Evolutionary conservation across 2,797 vertebrate species (phyloP).

Genomic region (Neopelma chrysocephalum): DNA sequence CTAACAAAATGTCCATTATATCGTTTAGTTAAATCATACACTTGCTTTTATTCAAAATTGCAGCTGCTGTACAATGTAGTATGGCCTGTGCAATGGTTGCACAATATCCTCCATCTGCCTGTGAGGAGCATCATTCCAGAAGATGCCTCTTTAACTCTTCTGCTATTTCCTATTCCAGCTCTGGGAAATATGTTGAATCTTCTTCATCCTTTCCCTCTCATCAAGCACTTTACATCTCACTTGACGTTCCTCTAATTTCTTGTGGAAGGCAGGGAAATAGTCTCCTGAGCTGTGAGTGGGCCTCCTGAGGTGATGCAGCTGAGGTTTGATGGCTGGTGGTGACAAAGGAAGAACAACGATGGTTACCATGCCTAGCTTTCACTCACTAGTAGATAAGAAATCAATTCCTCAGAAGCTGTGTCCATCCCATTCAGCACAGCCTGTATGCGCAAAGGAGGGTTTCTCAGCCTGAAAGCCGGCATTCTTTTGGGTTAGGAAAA

Average conservation of each 20-base stretch:
- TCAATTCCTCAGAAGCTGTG: not conserved
- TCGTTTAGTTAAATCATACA: not conserved
- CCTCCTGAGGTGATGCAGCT: constrained; percentile 78
- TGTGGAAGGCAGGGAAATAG: constrained; percentile 68
- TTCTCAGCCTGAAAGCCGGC: not conserved
- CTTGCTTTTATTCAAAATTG: not conserved
- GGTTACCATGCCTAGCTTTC: not conserved
- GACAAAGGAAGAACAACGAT: constrained; percentile 20
- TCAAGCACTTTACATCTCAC: constrained; percentile 78
- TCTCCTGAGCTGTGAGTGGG: constrained; percentile 80
- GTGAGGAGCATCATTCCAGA: not conserved
- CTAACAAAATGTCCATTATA: not conserved
- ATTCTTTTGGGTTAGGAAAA: not conserved
- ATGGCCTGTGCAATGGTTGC: not conserved
- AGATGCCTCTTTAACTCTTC: not conserved
- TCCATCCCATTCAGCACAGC: not conserved
- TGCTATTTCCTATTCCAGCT: constrained; percentile 80
- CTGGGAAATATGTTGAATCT: constrained; percentile 87
- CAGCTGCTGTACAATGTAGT: not conserved
- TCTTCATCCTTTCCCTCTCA: constrained; percentile 85
- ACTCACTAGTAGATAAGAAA: not conserved
- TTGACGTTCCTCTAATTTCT: constrained; percentile 70
- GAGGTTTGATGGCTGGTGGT: constrained; percentile 73
- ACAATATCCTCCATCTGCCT: not conserved
- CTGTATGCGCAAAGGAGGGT: not conserved